Conservation (phyloP, 2,113 vertebrate genomes). For the Notarius lentiginosus region DNA sequence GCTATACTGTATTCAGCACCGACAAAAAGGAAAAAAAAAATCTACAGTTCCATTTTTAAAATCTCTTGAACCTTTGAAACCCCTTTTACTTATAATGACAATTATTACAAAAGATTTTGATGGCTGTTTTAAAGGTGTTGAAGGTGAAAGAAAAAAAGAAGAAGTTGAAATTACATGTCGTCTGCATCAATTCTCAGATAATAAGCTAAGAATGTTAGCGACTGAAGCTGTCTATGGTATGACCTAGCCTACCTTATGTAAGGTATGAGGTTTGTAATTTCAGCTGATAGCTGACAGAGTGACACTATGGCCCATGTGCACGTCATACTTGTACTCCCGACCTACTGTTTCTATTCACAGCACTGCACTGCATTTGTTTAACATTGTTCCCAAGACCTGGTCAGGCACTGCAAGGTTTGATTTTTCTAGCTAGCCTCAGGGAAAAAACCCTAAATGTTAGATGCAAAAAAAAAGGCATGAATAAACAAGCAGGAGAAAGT, state of each 20-base stretch:
- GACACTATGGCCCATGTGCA: conserved; percentile 39
- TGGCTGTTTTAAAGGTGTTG: conserved; percentile 24
- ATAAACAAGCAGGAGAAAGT: conserved; percentile 33
- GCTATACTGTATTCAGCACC: neutral
- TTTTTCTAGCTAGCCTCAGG: conserved; percentile 27
- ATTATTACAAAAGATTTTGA: conserved; percentile 8
- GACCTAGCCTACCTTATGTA: conserved; percentile 17
- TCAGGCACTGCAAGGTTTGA: conserved; percentile 27
- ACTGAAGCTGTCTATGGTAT: conserved; percentile 4
- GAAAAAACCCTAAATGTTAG: conserved; percentile 15
- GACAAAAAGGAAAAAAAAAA: neutral
- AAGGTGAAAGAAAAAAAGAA: conserved; percentile 28
- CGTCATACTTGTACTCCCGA: conserved; percentile 36
- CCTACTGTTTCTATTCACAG: conserved; percentile 36
- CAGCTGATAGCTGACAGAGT: conserved; percentile 48
- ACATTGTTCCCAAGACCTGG: conserved; percentile 29
- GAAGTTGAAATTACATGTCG: conserved; percentile 46
- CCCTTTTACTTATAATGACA: conserved; percentile 33
- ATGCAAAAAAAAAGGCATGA: neutral
- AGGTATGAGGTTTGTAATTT: conserved; percentile 49
- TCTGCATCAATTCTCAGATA: conserved; percentile 40
- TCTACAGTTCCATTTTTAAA: neutral
- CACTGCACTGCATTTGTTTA: conserved; percentile 35
- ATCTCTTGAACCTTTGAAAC: conserved; percentile 7
- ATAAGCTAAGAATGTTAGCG: conserved; percentile 39